Evolutionary conservation across 2,888 invertebrate genomes (phyloP).

Genomic region (Microctonus brassicae): DNA sequence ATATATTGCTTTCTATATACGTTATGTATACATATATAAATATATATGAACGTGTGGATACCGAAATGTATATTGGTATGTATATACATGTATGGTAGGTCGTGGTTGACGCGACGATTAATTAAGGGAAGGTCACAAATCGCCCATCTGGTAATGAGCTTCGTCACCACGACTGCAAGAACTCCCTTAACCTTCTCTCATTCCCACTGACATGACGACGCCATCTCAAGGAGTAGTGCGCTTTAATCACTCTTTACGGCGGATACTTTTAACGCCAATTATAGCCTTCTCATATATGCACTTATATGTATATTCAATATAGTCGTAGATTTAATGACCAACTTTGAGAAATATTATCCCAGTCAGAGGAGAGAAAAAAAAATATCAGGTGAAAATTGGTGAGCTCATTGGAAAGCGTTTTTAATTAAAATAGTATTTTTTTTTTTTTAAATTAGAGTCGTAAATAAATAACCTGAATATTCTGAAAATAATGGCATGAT

Average conservation of each 20-base stretch:
- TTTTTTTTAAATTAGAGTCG: too few relatives aligned
- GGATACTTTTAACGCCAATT: not conserved
- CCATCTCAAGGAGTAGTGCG: not conserved
- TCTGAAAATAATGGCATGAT: too few relatives aligned
- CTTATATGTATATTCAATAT: not conserved
- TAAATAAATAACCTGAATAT: too few relatives aligned
- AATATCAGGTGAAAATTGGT: not conserved
- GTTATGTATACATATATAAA: not conserved
- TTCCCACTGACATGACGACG: not conserved
- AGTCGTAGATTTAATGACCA: not conserved
- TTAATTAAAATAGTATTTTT: not conserved
- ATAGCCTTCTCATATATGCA: not conserved
- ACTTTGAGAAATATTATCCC: not conserved
- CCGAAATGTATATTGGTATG: not conserved
- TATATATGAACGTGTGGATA: not conserved
- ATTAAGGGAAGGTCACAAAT: constrained; percentile 30
- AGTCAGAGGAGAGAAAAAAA: not conserved
- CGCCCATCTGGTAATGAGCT: constrained; percentile 23
- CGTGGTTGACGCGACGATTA: constrained; percentile 15
- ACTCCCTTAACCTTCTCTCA: not conserved
- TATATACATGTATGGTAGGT: not conserved
- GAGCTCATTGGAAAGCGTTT: not conserved
- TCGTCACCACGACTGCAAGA: constrained; percentile 1
- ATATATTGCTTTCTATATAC: not conserved
- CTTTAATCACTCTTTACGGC: not conserved